These are phyloP conservation scores for Neosilurus mollespiculum DNA, from an alignment of 2,797 vertebrate species.

Conservation along the genomic window DNA sequence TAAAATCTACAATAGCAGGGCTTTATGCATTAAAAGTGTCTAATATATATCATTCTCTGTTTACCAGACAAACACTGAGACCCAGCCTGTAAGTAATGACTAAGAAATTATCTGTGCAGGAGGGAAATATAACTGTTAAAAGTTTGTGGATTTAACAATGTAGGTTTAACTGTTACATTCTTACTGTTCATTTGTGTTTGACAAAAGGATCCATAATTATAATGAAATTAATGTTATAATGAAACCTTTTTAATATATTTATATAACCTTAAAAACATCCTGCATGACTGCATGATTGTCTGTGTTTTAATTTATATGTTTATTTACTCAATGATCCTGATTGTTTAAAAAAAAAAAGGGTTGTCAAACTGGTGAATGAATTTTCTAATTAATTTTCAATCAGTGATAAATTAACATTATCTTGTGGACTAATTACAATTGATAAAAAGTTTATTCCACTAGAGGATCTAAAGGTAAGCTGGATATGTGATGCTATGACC, in stretches of 20 bases:
- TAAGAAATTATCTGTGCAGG: neutral
- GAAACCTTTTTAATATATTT: neutral
- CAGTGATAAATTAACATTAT: neutral
- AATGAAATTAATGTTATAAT: neutral
- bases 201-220: no score
- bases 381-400: neutral
- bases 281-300: neutral
- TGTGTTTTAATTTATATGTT: neutral
- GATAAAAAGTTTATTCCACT: neutral
- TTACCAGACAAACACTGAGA: slow-evolving; percentile 79
- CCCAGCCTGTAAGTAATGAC: slow-evolving; percentile 82
- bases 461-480: neutral
- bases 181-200: neutral
- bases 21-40: slow-evolving; percentile 13
- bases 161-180: neutral
- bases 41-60: slow-evolving; percentile 37
- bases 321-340: neutral
- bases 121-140: neutral
- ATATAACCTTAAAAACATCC: neutral
- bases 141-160: neutral
- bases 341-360: neutral
- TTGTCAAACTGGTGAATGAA: neutral
- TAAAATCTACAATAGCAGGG: neutral
- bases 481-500: neutral
- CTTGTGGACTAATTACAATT: neutral